phyloP scores from a whole-genome alignment of 2,113 vertebrate species.

The Hiodon alosoides region DNA sequence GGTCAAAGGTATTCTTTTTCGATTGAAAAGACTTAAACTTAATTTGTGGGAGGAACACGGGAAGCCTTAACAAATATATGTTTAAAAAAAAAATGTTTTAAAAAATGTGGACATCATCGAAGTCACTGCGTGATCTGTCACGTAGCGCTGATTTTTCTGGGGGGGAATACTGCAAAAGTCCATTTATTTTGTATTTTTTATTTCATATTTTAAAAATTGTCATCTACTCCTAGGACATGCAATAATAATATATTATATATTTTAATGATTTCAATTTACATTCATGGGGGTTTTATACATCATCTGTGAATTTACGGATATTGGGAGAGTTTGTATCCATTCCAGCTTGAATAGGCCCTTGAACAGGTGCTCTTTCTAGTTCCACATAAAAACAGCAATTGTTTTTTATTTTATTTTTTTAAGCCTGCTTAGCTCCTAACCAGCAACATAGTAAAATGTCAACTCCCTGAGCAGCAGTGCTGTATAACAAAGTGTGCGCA shows the following conservation, averaged over 20 bases:
- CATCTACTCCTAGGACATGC: neutral
- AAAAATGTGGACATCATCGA: constrained; percentile 21
- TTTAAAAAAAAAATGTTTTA: constrained; percentile 27
- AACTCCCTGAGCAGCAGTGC: constrained; percentile 36
- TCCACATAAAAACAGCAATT: constrained; percentile 33
- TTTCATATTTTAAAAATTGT: no score
- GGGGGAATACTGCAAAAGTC: neutral
- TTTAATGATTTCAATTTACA: no score
- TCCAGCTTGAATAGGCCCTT: no score
- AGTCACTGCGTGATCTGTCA: constrained; percentile 20
- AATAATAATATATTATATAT: constrained; percentile 10
- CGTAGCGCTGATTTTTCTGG: constrained; percentile 5
- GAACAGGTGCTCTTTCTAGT: constrained; percentile 49
- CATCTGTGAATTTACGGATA: no score
- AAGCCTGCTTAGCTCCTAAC: constrained; percentile 45
- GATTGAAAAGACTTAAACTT: constrained; percentile 13
- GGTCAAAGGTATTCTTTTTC: constrained; percentile 28
- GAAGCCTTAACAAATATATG: constrained; percentile 30
- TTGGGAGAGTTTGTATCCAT: no score
- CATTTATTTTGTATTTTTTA: neutral
- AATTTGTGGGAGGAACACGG: constrained; percentile 29
- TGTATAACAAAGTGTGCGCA: constrained; percentile 42
- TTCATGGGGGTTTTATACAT: no score
- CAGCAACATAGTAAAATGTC: constrained; percentile 28
- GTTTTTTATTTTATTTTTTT: constrained; percentile 21